A percentile compares a stretch with the other conserved stretches of the same genome.
Evolutionary conservation across 2,113 vertebrate genomes (phyloP).

Genomic region (Leptocoma aspasia): DNA sequence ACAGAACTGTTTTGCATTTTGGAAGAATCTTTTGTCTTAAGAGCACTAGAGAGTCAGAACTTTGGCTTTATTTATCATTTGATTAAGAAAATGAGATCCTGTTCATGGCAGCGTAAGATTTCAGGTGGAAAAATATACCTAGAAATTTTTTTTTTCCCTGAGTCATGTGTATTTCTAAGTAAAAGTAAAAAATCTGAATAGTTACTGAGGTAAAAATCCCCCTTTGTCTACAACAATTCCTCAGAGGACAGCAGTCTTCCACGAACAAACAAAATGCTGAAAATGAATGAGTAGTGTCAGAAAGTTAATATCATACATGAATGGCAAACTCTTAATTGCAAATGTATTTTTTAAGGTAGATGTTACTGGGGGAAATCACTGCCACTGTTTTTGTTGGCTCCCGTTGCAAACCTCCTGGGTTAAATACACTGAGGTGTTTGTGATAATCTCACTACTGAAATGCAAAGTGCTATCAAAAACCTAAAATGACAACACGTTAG

Average conservation of each 20-base stretch:
- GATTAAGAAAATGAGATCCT: neutral
- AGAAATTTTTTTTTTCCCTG: neutral
- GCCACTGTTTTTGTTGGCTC: neutral
- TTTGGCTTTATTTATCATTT: neutral
- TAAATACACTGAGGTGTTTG: neutral
- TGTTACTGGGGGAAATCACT: neutral
- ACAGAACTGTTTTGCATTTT: neutral
- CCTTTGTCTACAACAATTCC: neutral
- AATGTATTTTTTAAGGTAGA: neutral
- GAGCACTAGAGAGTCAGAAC: neutral
- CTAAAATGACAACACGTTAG: neutral
- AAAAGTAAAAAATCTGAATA: neutral
- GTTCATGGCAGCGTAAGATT: neutral
- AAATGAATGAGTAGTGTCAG: neutral
- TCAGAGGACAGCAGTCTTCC: neutral
- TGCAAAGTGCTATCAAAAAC: neutral
- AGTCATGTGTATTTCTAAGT: neutral
- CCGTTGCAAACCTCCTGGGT: neutral
- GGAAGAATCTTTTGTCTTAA: neutral
- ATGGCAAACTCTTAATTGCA: neutral
- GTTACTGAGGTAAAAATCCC: neutral
- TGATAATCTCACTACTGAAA: neutral
- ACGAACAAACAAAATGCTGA: neutral
- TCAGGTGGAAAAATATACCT: neutral
- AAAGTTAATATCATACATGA: neutral